Evolutionary conservation across 2,797 vertebrate genomes (phyloP).

Genomic region (Ctenopoma kingsleyae): DNA sequence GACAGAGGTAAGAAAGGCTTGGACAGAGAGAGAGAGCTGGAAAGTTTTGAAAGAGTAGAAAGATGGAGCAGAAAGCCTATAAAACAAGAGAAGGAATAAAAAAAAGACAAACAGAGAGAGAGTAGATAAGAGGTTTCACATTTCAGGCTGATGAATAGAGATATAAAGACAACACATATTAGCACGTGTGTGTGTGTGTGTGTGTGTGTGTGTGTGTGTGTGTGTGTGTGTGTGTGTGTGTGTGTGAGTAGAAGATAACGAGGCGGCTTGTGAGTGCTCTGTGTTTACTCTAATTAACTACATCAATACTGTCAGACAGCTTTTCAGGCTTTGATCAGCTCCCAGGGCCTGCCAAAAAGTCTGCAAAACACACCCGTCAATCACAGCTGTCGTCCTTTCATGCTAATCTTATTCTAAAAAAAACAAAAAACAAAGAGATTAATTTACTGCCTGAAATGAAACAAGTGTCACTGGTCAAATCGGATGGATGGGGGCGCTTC

Average conservation of each 20-base stretch:
- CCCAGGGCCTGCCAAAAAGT: slow-evolving; percentile 58
- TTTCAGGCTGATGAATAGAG: slow-evolving; percentile 58
- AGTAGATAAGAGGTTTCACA: slow-evolving; percentile 50
- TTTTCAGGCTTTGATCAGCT: slow-evolving; percentile 73
- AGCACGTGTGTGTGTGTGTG: slow-evolving; percentile 30
- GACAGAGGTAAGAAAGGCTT: slow-evolving; percentile 10
- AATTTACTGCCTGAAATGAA: slow-evolving; percentile 30
- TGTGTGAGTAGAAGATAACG: slow-evolving; percentile 64
- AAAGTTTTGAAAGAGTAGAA: slow-evolving; percentile 32
- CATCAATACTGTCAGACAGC: slow-evolving; percentile 76
- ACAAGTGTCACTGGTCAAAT: slow-evolving; percentile 32
- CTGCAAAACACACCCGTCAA: slow-evolving; percentile 67
- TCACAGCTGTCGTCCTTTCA: slow-evolving; percentile 51
- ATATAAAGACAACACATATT: slow-evolving; percentile 65
- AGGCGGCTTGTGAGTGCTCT: slow-evolving; percentile 49
- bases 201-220: slow-evolving; percentile 41
- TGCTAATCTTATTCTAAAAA: slow-evolving; percentile 46
- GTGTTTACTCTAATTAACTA: slow-evolving; percentile 83
- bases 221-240: slow-evolving; percentile 37
- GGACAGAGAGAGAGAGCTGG: neutral
- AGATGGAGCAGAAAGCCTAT: slow-evolving; percentile 1
- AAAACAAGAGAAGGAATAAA: slow-evolving; percentile 24
- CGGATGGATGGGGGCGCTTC: slow-evolving; percentile 13
- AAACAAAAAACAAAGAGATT: slow-evolving; percentile 34
- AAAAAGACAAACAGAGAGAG: slow-evolving; percentile 33